Percentiles rank a stretch among this genome's conserved stretches.
phyloP scores from a whole-genome alignment of 2,888 invertebrate genomes.

The Hypsopygia costalis region DNA sequence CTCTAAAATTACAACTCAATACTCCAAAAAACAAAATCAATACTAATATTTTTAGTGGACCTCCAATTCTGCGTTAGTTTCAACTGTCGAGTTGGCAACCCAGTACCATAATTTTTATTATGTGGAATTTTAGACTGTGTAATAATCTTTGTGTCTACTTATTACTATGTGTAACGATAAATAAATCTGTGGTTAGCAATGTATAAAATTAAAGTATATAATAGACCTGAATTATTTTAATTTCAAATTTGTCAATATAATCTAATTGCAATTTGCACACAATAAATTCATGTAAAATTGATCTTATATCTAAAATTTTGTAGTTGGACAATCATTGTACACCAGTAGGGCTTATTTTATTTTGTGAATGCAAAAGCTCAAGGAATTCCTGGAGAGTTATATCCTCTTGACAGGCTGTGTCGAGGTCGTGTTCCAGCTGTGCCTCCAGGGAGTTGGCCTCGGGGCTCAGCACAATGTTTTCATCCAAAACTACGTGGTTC shows the following conservation, averaged over 20 bases:
- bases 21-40: no score
- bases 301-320: slow-evolving; percentile 30
- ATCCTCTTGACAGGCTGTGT: slow-evolving; percentile 76
- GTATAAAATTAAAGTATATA: not conserved
- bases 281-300: slow-evolving; percentile 64
- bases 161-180: no score
- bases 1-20: no score
- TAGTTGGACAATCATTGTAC: slow-evolving; percentile 49
- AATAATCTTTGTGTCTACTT: no score
- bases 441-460: slow-evolving; percentile 73
- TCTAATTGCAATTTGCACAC: slow-evolving; percentile 65
- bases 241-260: slow-evolving; percentile 45
- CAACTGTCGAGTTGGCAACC: no score
- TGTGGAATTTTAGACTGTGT: no score
- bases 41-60: no score
- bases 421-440: slow-evolving; percentile 72
- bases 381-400: slow-evolving; percentile 73
- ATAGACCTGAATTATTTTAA: slow-evolving; percentile 41
- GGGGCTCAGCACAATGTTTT: slow-evolving; percentile 73
- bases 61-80: no score
- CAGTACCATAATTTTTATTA: no score
- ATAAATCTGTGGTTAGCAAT: no score
- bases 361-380: slow-evolving; percentile 71
- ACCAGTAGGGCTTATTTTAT: slow-evolving; percentile 58
- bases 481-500: slow-evolving; percentile 73